phyloP scores from a whole-genome alignment of 2,113 vertebrate species.

The Marmota monax region DNA sequence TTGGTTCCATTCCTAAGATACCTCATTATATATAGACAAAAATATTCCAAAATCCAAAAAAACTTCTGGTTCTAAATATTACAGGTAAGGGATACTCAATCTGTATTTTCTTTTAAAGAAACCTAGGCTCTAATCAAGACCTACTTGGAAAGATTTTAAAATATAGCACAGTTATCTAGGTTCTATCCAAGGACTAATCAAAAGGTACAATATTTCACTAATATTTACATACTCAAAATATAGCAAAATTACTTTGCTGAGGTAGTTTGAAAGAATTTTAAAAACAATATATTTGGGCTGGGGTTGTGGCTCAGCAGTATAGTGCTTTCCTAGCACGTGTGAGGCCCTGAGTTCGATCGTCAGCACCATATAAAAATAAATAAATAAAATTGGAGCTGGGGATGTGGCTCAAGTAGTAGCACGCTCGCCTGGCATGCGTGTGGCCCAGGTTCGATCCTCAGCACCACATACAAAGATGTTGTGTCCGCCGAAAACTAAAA shows the following conservation, averaged over 20 bases:
- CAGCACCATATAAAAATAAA: background rate
- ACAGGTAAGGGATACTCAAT: background rate
- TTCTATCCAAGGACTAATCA: background rate
- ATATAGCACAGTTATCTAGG: background rate
- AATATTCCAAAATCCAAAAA: background rate
- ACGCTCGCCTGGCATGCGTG: too few relatives aligned
- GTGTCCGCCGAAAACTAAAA: too few relatives aligned
- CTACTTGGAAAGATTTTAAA: background rate
- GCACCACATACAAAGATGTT: too few relatives aligned
- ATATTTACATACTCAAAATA: slow-evolving; percentile 21
- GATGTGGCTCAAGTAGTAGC: too few relatives aligned
- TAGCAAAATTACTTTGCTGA: background rate
- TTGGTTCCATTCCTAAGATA: too few relatives aligned
- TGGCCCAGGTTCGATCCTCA: too few relatives aligned
- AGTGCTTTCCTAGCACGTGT: too few relatives aligned
- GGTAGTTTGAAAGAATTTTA: background rate
- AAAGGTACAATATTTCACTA: slow-evolving; percentile 39
- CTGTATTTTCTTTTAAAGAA: slow-evolving; percentile 7
- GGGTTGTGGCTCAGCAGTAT: too few relatives aligned
- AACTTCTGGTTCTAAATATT: background rate
- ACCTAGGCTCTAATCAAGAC: background rate
- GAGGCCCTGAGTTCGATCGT: too few relatives aligned
- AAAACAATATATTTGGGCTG: background rate
- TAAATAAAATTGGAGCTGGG: too few relatives aligned
- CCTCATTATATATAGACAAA: background rate